A percentile compares a stretch with the other conserved stretches of the same genome.
phyloP scores from a whole-genome alignment of 64 coral and sea anemone genomes.

The Actinia tenebrosa region DNA sequence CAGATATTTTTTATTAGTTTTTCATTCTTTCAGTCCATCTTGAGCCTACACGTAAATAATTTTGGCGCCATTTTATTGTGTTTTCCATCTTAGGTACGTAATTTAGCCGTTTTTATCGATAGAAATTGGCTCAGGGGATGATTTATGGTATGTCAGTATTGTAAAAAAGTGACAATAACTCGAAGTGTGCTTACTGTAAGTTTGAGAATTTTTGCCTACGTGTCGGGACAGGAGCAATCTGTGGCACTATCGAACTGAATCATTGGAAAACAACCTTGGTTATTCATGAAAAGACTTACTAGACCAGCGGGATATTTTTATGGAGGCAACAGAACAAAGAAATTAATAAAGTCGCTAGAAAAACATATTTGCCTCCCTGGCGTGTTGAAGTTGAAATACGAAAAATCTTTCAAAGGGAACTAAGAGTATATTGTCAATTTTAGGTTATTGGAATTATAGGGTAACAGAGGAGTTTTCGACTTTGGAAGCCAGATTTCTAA shows the following conservation, averaged over 20 bases:
- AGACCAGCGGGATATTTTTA: background rate
- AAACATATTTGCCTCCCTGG: slow-evolving; percentile 1
- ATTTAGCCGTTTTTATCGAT: no score
- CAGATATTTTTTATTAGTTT: no score
- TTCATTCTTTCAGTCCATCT: no score
- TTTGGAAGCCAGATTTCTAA: no score
- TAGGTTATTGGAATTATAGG: no score
- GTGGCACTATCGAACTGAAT: background rate
- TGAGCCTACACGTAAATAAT: no score
- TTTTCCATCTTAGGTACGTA: no score
- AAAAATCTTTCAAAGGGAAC: background rate
- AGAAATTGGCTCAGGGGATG: no score
- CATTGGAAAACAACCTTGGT: background rate
- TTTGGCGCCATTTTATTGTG: no score
- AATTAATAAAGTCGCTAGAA: background rate
- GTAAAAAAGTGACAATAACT: background rate
- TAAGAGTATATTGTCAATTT: background rate
- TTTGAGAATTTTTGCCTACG: background rate
- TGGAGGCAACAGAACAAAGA: background rate
- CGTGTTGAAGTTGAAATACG: background rate
- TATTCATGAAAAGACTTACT: background rate
- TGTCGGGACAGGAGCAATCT: background rate
- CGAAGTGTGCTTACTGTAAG: no score
- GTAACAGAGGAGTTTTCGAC: no score
- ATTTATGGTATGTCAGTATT: no score